These are phyloP conservation scores for Drosophila burlai DNA, from an alignment of 1,140 invertebrate genomes.

Conservation along the genomic window DNA sequence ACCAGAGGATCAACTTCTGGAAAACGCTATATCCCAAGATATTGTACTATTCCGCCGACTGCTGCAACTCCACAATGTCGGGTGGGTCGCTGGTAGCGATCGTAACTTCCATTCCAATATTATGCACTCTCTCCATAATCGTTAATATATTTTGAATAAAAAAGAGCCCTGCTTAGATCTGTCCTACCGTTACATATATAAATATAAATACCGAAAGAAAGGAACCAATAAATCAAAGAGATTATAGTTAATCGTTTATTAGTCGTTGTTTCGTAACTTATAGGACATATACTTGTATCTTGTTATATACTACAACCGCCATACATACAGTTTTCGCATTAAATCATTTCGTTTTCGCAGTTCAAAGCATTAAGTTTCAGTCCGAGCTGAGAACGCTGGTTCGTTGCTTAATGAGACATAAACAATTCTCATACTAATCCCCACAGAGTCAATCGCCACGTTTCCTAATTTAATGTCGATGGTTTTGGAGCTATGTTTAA, in stretches of 20 bases:
- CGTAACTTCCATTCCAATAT: conserved; percentile 27
- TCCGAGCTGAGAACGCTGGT: conserved; percentile 21
- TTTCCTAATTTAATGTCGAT: conserved; percentile 17
- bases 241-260: conserved; percentile 27
- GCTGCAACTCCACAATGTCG: conserved; percentile 87
- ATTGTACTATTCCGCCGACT: conserved; percentile 88
- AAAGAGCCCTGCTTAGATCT: conserved; percentile 26
- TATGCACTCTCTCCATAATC: conserved; percentile 37
- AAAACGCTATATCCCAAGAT: conserved; percentile 92
- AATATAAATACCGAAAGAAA: conserved; percentile 32
- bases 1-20: conserved; percentile 92
- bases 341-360: conserved; percentile 24
- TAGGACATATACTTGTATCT: neutral
- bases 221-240: conserved; percentile 13
- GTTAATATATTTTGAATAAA: conserved; percentile 47
- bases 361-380: conserved; percentile 19
- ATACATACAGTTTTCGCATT: conserved; percentile 20
- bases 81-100: conserved; percentile 24
- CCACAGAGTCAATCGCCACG: conserved; percentile 20
- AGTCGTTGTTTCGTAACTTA: conserved; percentile 35
- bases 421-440: conserved; percentile 19
- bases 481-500: conserved; percentile 30
- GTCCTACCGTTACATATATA: conserved; percentile 46
- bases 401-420: conserved; percentile 18
- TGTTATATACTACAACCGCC: conserved; percentile 12